A percentile compares a stretch with the other conserved stretches of the same genome.
Evolutionary conservation across 2,888 invertebrate genomes (phyloP).

Genomic region (Polydrusus tereticollis): DNA sequence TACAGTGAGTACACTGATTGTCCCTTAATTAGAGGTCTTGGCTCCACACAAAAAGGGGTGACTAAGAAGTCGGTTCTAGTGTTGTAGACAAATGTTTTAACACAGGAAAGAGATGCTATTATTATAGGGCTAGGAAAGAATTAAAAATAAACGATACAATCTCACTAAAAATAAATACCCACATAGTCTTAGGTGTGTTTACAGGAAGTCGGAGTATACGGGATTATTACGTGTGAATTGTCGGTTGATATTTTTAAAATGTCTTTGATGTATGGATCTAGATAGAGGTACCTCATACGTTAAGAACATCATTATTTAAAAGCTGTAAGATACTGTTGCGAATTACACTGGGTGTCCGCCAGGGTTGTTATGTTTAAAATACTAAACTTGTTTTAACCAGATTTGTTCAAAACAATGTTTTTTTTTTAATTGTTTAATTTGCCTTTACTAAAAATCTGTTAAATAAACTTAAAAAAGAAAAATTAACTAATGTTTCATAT

Average conservation of each 20-base stretch:
- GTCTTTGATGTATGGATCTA: background rate
- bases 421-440: no score
- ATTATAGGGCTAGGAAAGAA: conserved; percentile 34
- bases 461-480: no score
- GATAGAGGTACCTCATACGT: no score
- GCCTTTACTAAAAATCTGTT: no score
- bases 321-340: background rate
- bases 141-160: conserved; percentile 37
- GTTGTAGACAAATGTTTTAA: conserved; percentile 35
- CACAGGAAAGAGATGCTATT: conserved; percentile 43
- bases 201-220: conserved; percentile 1
- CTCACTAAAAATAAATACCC: conserved; percentile 20
- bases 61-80: conserved; percentile 28
- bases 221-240: conserved; percentile 2
- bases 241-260: background rate
- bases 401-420: no score
- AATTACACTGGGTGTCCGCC: background rate
- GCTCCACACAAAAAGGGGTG: conserved; percentile 32
- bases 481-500: no score
- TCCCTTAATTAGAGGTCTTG: conserved; percentile 46
- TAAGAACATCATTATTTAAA: no score
- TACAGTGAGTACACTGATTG: conserved; percentile 59
- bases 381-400: no score
- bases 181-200: conserved; percentile 9
- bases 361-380: no score